Percentiles rank a stretch among this genome's conserved stretches.
Evolutionary conservation across 2,113 vertebrate species (phyloP).

Genomic region (Struthidea cinerea): DNA sequence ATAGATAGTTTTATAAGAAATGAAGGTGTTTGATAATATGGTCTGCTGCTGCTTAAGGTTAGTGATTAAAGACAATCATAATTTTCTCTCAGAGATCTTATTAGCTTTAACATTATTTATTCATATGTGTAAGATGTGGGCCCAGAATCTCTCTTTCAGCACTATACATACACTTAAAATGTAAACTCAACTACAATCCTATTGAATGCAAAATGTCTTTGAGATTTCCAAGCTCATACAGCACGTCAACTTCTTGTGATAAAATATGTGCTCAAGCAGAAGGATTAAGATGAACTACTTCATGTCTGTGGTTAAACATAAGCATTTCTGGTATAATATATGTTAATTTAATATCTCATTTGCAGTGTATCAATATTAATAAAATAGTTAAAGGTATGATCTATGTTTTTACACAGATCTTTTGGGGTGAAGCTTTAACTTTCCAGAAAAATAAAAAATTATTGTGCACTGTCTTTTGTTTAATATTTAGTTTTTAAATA

Average conservation of each 20-base stretch:
- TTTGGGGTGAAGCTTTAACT: not conserved
- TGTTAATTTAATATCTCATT: not conserved
- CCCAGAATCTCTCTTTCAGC: conserved; percentile 52
- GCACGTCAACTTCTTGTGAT: conserved; percentile 25
- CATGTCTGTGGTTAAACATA: not conserved
- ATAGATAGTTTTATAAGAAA: conserved; percentile 96
- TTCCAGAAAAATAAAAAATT: not conserved
- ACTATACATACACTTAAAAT: conserved; percentile 55
- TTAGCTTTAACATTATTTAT: conserved; percentile 93
- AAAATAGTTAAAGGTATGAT: not conserved
- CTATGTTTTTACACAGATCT: not conserved
- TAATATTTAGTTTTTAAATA: not conserved
- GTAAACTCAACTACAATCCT: conserved; percentile 42
- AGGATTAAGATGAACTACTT: conserved; percentile 27
- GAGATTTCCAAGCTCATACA: conserved; percentile 47
- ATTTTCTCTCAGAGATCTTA: conserved; percentile 88
- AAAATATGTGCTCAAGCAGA: conserved; percentile 1
- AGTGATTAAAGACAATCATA: conserved; percentile 97
- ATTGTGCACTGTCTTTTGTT: not conserved
- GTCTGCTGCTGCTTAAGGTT: conserved; percentile 89
- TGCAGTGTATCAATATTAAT: not conserved
- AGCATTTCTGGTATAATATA: not conserved
- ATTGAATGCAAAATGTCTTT: conserved; percentile 50
- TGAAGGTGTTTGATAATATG: conserved; percentile 92
- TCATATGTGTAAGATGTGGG: conserved; percentile 77